phyloP scores from a whole-genome alignment of 2,888 invertebrate genomes.

The Drosophila koepferae region DNA sequence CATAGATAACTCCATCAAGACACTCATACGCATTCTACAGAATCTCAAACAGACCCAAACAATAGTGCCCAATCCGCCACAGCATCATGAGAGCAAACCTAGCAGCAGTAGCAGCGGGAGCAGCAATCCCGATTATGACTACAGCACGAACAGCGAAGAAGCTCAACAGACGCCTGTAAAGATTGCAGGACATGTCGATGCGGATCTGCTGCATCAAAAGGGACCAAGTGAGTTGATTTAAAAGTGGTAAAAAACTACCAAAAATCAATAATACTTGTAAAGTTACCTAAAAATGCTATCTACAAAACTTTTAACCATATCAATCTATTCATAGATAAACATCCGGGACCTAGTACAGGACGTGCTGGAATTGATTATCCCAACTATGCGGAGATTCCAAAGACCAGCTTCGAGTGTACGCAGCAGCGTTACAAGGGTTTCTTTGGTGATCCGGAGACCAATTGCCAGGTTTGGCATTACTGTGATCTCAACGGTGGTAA shows the following conservation, averaged over 20 bases:
- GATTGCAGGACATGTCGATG: slow-evolving; percentile 36
- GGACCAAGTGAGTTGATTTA: slow-evolving; percentile 70
- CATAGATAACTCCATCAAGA: slow-evolving; percentile 91
- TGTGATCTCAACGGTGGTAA: slow-evolving; percentile 96
- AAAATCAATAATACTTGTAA: no score
- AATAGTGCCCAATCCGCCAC: slow-evolving; percentile 82
- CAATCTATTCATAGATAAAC: slow-evolving; percentile 66
- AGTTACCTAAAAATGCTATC: no score
- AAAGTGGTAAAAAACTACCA: no score
- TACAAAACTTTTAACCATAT: not conserved
- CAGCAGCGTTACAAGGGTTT: slow-evolving; percentile 95
- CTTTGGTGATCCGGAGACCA: slow-evolving; percentile 94
- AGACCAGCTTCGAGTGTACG: slow-evolving; percentile 92
- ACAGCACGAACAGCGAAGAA: slow-evolving; percentile 75
- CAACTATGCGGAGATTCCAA: slow-evolving; percentile 90
- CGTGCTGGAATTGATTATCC: slow-evolving; percentile 93
- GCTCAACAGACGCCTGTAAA: slow-evolving; percentile 34
- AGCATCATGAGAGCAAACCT: slow-evolving; percentile 78
- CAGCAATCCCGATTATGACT: slow-evolving; percentile 78
- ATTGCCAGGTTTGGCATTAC: slow-evolving; percentile 97
- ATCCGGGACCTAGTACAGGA: slow-evolving; percentile 86
- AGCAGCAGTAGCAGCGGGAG: slow-evolving; percentile 2
- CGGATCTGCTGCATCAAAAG: slow-evolving; percentile 47
- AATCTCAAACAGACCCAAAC: slow-evolving; percentile 87
- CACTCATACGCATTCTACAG: slow-evolving; percentile 90